Percentiles rank a stretch among this genome's conserved stretches.
phyloP scores from a whole-genome alignment of 2,797 vertebrate genomes.

The Mormyrops boulengeri region DNA sequence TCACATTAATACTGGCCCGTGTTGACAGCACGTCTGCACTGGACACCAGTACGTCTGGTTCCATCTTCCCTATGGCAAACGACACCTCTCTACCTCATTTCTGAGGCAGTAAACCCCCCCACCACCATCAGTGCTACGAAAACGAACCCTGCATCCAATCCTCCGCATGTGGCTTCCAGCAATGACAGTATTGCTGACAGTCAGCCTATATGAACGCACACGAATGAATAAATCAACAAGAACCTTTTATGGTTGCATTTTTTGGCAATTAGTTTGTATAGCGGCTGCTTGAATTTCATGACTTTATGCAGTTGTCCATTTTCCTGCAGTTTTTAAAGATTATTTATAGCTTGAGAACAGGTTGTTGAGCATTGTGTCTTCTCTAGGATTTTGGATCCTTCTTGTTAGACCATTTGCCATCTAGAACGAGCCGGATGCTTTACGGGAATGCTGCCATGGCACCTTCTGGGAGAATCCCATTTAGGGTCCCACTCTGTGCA shows the following conservation, averaged over 20 bases:
- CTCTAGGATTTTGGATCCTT: neutral
- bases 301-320: neutral
- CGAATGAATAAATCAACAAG: conserved; percentile 4
- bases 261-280: neutral
- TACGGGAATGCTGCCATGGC: neutral
- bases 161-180: neutral
- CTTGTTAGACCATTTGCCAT: neutral
- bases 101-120: neutral
- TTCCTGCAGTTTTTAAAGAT: neutral
- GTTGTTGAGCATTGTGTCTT: neutral
- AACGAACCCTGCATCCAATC: neutral
- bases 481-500: neutral
- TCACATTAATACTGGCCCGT: neutral
- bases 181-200: neutral
- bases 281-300: neutral
- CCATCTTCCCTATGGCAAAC: neutral
- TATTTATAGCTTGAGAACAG: neutral
- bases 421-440: neutral
- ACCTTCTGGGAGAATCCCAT: neutral
- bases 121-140: neutral
- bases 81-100: neutral
- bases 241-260: conserved; percentile 1
- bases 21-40: conserved; percentile 10
- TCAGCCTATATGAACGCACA: neutral
- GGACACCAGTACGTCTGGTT: conserved; percentile 1